Conservation (phyloP, 2,888 invertebrate species). For the Hemistola chrysoprasaria region DNA sequence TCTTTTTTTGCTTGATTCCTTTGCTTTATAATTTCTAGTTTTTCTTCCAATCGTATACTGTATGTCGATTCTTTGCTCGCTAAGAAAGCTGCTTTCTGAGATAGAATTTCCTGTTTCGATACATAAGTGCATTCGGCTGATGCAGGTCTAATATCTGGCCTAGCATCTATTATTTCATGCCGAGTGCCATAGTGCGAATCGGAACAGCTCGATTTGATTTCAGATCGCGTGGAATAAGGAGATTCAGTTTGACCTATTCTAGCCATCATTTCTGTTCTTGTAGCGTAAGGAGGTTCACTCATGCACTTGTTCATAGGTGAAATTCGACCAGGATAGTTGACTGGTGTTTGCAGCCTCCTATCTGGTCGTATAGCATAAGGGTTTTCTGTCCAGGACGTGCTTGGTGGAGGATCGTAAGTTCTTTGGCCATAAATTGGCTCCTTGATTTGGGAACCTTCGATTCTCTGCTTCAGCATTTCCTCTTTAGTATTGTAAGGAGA, state of each 20-base stretch:
- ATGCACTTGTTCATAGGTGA: conserved; percentile 74
- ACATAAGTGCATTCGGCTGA: conserved; percentile 77
- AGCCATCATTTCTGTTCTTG: conserved; percentile 71
- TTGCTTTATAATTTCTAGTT: conserved; percentile 77
- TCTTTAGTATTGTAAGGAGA: conserved; percentile 77
- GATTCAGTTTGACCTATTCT: conserved; percentile 65
- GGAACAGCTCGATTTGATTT: conserved; percentile 73
- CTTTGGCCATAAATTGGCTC: conserved; percentile 70
- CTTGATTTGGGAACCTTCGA: conserved; percentile 54
- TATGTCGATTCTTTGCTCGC: conserved; percentile 72
- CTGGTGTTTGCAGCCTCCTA: conserved; percentile 67
- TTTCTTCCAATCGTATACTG: conserved; percentile 67
- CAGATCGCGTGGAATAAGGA: conserved; percentile 62
- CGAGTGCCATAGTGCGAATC: conserved; percentile 58
- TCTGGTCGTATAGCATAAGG: conserved; percentile 68
- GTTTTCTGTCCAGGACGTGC: conserved; percentile 68
- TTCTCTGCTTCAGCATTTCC: conserved; percentile 72
- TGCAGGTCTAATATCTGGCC: conserved; percentile 60
- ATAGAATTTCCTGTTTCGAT: conserved; percentile 75
- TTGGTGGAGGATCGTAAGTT: conserved; percentile 71
- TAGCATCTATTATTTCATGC: conserved; percentile 55
- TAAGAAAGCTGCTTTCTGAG: conserved; percentile 73
- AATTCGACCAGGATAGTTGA: conserved; percentile 59
- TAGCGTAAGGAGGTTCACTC: conserved; percentile 75
- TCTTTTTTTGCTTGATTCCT: conserved; percentile 79